A percentile compares a stretch with the other conserved stretches of the same genome.
phyloP scores from a whole-genome alignment of 2,888 invertebrate genomes.

The Drosophila multiciliata region DNA sequence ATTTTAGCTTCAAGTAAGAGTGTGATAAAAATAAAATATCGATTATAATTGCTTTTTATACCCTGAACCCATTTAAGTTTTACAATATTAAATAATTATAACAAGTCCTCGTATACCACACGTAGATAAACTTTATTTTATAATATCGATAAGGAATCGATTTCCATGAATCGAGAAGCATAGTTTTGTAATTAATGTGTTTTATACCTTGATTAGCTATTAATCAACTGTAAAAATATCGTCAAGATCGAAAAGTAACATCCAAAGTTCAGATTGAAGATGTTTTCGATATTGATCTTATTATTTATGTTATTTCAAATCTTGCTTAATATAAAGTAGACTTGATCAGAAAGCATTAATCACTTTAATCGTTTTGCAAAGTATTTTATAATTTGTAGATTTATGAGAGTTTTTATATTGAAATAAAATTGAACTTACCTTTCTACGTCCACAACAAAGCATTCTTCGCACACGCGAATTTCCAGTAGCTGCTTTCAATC shows the following conservation, averaged over 20 bases:
- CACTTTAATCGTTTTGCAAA: neutral
- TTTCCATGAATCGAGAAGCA: too few relatives aligned
- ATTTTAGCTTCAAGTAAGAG: neutral
- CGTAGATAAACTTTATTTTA: neutral
- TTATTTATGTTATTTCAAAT: neutral
- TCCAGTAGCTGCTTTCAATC: conserved; percentile 90
- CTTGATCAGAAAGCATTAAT: neutral
- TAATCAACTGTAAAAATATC: neutral
- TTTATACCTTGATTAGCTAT: too few relatives aligned
- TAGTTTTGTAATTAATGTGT: too few relatives aligned
- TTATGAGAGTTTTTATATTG: neutral
- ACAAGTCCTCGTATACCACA: neutral
- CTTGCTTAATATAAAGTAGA: neutral
- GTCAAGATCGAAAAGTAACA: neutral
- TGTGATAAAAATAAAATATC: neutral
- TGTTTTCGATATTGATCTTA: neutral
- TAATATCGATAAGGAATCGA: neutral
- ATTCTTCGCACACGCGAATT: conserved; percentile 93
- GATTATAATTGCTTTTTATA: neutral
- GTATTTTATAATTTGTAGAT: neutral
- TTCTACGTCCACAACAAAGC: conserved; percentile 98
- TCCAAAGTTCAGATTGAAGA: neutral
- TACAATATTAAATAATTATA: neutral
- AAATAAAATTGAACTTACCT: conserved; percentile 87
- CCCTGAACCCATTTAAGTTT: neutral